Evolutionary conservation across 1,140 invertebrate genomes (phyloP).

Genomic region (Elymnias hypermnestra): DNA sequence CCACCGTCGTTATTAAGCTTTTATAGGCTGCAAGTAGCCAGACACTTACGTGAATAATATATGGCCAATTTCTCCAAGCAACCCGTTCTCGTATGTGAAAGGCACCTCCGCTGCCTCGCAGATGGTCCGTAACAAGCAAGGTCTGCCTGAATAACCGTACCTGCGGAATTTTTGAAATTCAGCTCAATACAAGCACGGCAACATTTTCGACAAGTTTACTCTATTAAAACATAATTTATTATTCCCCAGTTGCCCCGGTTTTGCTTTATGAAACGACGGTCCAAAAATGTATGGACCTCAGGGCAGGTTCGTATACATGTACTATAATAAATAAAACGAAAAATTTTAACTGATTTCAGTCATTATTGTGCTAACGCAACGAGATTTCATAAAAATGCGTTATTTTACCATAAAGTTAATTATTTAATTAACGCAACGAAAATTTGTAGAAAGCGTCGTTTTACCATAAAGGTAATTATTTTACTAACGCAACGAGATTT

Average conservation of each 20-base stretch:
- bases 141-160: conserved; percentile 80
- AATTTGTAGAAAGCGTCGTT: too few species aligned
- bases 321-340: too few species aligned
- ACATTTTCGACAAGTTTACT: conserved; percentile 5
- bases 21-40: conserved; percentile 28
- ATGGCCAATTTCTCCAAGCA: conserved; percentile 83
- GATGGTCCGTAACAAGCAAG: conserved; percentile 84
- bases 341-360: too few species aligned
- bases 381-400: too few species aligned
- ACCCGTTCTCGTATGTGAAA: conserved; percentile 79
- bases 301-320: too few species aligned
- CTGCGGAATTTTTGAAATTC: conserved; percentile 49
- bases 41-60: conserved; percentile 82
- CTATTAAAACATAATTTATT: conserved; percentile 9
- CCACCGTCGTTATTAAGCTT: conserved; percentile 30
- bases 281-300: conserved; percentile 6
- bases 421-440: too few species aligned
- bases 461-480: too few species aligned
- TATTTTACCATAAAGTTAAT: too few species aligned
- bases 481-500: too few species aligned
- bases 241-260: conserved; percentile 1
- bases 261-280: too few species aligned
- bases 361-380: too few species aligned
- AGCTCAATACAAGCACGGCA: conserved; percentile 3
- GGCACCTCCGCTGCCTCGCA: conserved; percentile 84